Evolutionary conservation across 2,888 invertebrate genomes (phyloP).

Genomic region (Notocelia uddmanniana): DNA sequence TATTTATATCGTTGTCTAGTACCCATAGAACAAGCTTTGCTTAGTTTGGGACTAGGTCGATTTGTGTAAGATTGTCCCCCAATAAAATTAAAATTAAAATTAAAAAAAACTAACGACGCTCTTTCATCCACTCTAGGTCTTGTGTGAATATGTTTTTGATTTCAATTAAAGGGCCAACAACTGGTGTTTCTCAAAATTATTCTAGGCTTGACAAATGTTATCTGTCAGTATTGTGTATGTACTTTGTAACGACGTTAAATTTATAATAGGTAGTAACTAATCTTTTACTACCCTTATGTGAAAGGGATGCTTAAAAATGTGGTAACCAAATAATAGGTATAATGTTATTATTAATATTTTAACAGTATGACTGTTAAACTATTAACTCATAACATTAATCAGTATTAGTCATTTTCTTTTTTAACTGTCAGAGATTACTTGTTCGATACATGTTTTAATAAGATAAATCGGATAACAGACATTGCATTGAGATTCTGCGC

Average conservation of each 20-base stretch:
- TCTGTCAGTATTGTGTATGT: not conserved
- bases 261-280: too few relatives aligned
- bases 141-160: not conserved
- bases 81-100: too few relatives aligned
- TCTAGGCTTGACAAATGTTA: not conserved
- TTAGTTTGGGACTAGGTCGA: too few relatives aligned
- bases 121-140: not conserved
- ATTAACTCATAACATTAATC: not conserved
- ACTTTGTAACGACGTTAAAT: too few relatives aligned
- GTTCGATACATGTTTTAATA: not conserved
- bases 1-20: too few relatives aligned
- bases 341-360: too few relatives aligned
- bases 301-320: not conserved
- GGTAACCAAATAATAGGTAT: too few relatives aligned
- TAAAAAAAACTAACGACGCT: not conserved
- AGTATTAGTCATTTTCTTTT: not conserved
- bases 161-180: too few relatives aligned
- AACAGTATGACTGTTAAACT: not conserved
- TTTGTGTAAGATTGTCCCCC: too few relatives aligned
- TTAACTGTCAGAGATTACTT: constrained; percentile 10
- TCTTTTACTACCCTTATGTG: not conserved
- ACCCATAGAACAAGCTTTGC: too few relatives aligned
- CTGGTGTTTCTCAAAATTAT: too few relatives aligned
- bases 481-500: constrained; percentile 49
- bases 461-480: constrained; percentile 27